phyloP scores from a whole-genome alignment of 92 coral and sea anemone species.

The Epizoanthus stellaris region DNA sequence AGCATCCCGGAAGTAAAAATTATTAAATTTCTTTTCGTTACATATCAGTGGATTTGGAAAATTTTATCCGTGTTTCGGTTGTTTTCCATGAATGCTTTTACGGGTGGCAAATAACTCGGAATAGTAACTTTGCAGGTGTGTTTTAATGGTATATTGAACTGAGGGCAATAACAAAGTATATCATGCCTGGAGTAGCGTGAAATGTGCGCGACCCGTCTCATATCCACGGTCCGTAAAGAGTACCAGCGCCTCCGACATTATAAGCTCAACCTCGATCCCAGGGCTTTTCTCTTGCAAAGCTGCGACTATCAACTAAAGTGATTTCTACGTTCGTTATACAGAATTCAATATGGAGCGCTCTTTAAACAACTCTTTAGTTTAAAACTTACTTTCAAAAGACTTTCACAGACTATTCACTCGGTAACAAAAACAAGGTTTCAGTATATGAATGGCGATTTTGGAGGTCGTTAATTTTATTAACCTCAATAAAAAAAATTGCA shows the following conservation, averaged over 20 bases:
- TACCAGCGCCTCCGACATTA: not conserved
- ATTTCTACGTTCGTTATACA: no score
- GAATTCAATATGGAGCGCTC: no score
- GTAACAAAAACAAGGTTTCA: no score
- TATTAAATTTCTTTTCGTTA: not conserved
- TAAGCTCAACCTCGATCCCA: no score
- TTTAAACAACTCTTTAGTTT: no score
- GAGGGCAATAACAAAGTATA: constrained; percentile 29
- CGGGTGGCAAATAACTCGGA: constrained; percentile 32
- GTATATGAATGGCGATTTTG: no score
- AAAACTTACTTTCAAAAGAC: no score
- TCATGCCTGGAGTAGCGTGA: constrained; percentile 49
- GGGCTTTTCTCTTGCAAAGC: no score
- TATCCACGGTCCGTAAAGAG: not conserved
- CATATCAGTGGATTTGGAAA: not conserved
- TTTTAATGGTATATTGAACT: constrained; percentile 27
- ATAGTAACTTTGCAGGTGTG: constrained; percentile 39
- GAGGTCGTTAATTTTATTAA: no score
- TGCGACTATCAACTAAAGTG: not conserved
- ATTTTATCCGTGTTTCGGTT: not conserved
- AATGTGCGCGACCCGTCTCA: constrained; percentile 6
- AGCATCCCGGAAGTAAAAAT: no score
- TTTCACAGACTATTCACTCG: no score
- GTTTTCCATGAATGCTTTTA: constrained; percentile 27
- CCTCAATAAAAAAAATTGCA: no score